Base-by-base conservation (phyloP, 2,113 vertebrate species). In the Nibea coibor region DNA sequence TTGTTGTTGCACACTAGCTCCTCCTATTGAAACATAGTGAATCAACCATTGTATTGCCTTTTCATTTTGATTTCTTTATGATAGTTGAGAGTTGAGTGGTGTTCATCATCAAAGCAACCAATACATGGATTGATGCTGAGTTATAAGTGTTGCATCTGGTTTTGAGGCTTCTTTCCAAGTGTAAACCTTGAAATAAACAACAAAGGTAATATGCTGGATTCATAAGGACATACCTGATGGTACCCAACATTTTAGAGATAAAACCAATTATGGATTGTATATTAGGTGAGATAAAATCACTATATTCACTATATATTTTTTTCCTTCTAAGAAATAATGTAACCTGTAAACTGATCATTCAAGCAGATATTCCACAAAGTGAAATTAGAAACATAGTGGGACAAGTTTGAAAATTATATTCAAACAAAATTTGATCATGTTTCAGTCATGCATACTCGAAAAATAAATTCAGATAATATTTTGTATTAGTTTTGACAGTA, bases 311-410 rank as follows among this genome's bases (percentile, higher is more conserved):
- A n/a, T 56, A 58, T 20, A 61, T 56, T 39, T 86, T 17, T 57
- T n/a, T 11, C 50, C 35, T 22, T 70, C 45, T 70, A 58, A 54
- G 39, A 20, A 15, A 50, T 28, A 20, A 15, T 77, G 4, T 79
- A 62, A 86, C 63, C 64, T 77, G 5, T 77, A 57, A 81, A 67
- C 56, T 67, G 70, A 74, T 22, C 50, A 56, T 81, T 82, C 69
- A 81, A 31, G 45, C 20, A 81, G 76, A 53, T 57, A 62, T 68
- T 86, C 4, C 64, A 80, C 67, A 78, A 72, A 73, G 45, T 39
- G 1, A 42, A 22, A 39, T 69, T 43, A 42, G 15, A 86, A 84
- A 72, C 19, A 73, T 0, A 17, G 57, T 50, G 56, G 70, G 53
- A 53, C 68, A n/a, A 65, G 26, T 75, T 76, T 17, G 19, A 59